Conservation (phyloP, 2,797 vertebrate species). For the Crypturellus tataupa region DNA sequence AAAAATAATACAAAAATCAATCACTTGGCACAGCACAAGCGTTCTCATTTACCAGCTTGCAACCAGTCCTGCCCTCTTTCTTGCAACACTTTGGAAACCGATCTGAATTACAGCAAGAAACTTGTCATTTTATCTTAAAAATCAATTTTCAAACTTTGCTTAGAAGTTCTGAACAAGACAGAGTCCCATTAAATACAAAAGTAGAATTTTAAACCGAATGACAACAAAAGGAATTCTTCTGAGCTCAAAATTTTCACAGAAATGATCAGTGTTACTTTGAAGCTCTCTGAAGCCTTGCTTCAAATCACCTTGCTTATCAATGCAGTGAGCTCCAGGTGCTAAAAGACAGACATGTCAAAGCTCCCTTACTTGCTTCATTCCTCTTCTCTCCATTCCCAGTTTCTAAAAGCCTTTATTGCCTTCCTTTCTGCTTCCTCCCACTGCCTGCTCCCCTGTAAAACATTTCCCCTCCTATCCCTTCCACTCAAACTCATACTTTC, state of each 20-base stretch:
- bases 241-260: not conserved
- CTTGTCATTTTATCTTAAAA: not conserved
- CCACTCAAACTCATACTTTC: not conserved
- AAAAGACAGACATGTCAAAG: not conserved
- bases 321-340: not conserved
- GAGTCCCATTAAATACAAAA: not conserved
- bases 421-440: not conserved
- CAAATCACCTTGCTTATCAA: not conserved
- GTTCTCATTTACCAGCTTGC: not conserved
- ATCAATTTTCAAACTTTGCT: not conserved
- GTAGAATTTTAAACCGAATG: not conserved
- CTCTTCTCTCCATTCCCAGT: not conserved
- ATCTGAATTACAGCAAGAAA: not conserved
- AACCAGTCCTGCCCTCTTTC: not conserved
- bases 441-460: not conserved
- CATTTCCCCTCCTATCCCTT: not conserved
- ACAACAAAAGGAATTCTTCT: not conserved
- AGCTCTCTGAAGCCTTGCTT: not conserved
- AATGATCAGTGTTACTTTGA: not conserved
- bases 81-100: not conserved
- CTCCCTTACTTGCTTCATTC: not conserved
- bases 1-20: not conserved
- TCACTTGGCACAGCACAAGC: not conserved
- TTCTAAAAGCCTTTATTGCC: not conserved
- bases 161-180: not conserved